Evolutionary conservation across 2,797 vertebrate genomes (phyloP).

Genomic region (Triplophysa yarkandensis): DNA sequence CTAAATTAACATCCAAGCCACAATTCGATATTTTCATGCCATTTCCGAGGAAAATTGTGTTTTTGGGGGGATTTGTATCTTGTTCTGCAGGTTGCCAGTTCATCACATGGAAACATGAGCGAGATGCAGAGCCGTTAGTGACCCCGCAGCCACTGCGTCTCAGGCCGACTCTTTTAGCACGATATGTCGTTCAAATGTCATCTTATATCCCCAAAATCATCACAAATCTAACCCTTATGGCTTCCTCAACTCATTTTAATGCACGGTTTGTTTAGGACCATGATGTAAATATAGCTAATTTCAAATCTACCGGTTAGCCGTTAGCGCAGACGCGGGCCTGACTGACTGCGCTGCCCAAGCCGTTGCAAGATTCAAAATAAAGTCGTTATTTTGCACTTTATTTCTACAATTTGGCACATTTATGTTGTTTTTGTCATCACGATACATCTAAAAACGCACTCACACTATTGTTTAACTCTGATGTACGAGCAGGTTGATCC

Average conservation of each 20-base stretch:
- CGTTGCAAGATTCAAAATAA: slow-evolving; percentile 10
- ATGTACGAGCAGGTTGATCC: slow-evolving; percentile 15
- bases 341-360: slow-evolving; percentile 9
- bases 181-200: neutral
- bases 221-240: neutral
- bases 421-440: too few relatives aligned
- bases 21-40: too few relatives aligned
- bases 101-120: slow-evolving; percentile 25
- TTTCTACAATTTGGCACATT: too few relatives aligned
- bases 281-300: neutral
- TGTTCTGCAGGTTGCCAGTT: too few relatives aligned
- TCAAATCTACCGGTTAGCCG: slow-evolving; percentile 44
- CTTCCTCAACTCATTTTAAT: neutral
- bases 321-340: slow-evolving; percentile 33
- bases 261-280: neutral
- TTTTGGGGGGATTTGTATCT: too few relatives aligned
- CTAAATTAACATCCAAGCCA: too few relatives aligned
- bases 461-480: slow-evolving; percentile 30
- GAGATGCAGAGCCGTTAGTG: slow-evolving; percentile 43
- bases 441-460: neutral
- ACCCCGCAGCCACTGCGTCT: slow-evolving; percentile 12
- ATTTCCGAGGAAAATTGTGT: too few relatives aligned
- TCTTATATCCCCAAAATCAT: neutral
- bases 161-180: neutral
- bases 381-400: neutral